These are phyloP conservation scores for Rissa tridactyla DNA, from an alignment of 2,113 vertebrate species.

Conservation along the genomic window DNA sequence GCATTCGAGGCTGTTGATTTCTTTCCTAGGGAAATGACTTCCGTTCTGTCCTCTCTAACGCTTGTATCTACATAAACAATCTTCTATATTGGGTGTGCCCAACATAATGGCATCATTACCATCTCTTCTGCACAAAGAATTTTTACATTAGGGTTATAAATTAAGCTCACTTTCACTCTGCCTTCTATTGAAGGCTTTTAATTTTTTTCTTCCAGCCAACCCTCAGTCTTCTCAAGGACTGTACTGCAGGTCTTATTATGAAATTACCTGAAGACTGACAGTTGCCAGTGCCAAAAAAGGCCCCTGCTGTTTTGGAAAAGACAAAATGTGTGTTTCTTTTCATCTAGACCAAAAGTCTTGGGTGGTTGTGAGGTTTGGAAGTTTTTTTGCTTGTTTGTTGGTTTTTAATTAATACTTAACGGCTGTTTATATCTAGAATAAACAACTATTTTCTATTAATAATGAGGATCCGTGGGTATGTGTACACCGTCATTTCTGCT, in stretches of 20 bases:
- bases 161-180: constrained; percentile 14
- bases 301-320: neutral
- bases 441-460: neutral
- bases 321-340: neutral
- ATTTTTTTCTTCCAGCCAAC: neutral
- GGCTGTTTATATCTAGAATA: neutral
- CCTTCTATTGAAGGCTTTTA: constrained; percentile 5
- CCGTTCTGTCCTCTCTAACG: neutral
- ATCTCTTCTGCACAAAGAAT: neutral
- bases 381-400: neutral
- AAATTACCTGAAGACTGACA: constrained; percentile 8
- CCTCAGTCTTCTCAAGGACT: neutral
- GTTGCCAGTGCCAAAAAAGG: neutral
- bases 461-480: neutral
- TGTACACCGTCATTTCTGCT: neutral
- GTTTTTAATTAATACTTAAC: neutral
- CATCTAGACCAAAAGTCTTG: neutral
- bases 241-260: neutral
- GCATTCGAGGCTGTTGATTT: neutral
- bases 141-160: constrained; percentile 31
- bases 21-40: neutral
- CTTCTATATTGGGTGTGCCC: neutral
- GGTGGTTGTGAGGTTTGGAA: neutral
- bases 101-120: constrained; percentile 19
- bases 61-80: constrained; percentile 19